Base-by-base conservation (phyloP, 2,888 invertebrate species). In the Germaria angustata region DNA sequence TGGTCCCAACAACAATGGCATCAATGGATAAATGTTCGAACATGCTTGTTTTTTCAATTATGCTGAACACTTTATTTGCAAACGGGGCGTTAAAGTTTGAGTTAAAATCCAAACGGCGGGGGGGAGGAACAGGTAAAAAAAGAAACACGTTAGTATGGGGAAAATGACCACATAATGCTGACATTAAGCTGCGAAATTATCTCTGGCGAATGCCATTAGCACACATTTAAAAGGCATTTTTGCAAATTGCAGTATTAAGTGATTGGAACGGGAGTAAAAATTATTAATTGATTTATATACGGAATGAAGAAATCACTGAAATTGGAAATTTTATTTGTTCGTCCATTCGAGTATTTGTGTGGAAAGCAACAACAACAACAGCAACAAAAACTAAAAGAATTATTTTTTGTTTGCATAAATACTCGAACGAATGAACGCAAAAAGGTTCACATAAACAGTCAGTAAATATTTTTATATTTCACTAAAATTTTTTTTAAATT, bases 151-250 rank as follows among this genome's bases (percentile, higher is more conserved):
- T 32, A 51, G 17, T 46, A 75, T 36, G 17, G 15, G 34, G 49
- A 20, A 59, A 20, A 15, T 44, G 28, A 41, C 51, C 72, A 53
- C 71, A 72, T 28, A 36, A 32, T 41, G 28, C 24, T 72, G 72
- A 51, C 36, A 61, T 57, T 61, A 24, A 28, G 20, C 22, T 15
- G 8, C 6, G 36, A 59, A 49, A 57, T 72, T 63, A 65, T 55
- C n/a, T n/a, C n/a, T 32, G 28, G 41, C 36, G 55, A 24, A n/a
- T 22, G 24, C 36, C 63, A 65, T 57, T 75, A 46, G 44, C 55
- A 20, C 34, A 57, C 34, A 49, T 75, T 75, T 28, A 57, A 36
- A 24, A 28, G 8, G 7, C 22, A 20, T 72, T 61, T 46, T 72
- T 51, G 46, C 28, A 20, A 36, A 61, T 72, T 61, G 28, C 3